Percentiles rank a stretch among this genome's conserved stretches.
Conservation (phyloP, 2,113 vertebrate species). For the Agelaius phoeniceus region DNA sequence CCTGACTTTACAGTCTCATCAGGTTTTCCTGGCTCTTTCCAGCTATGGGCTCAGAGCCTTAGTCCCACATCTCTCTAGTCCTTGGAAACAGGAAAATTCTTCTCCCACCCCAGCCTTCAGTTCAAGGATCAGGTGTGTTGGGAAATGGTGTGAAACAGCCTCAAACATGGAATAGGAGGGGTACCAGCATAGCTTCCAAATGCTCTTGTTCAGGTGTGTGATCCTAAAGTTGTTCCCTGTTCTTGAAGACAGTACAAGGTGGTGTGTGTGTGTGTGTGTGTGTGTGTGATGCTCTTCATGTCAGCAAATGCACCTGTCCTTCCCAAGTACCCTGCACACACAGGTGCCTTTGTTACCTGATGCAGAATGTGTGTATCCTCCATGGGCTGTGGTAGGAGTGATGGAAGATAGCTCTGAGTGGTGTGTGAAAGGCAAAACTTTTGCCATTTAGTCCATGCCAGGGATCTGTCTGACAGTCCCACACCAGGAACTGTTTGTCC, state of each 20-base stretch:
- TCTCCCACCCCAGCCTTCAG: neutral
- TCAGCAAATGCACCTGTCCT: neutral
- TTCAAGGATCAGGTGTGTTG: neutral
- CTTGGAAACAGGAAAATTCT: neutral
- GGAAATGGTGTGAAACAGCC: neutral
- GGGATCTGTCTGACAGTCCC: neutral
- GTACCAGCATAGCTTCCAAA: neutral
- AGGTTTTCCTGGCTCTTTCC: neutral
- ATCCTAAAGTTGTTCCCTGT: neutral
- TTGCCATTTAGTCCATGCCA: neutral
- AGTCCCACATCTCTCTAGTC: neutral
- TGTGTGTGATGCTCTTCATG: neutral
- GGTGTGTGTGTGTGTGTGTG: too few relatives aligned
- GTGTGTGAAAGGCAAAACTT: neutral
- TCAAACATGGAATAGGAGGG: neutral
- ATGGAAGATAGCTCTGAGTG: neutral
- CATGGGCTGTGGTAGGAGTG: neutral
- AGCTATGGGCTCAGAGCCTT: neutral
- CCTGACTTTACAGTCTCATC: neutral
- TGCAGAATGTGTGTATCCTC: neutral
- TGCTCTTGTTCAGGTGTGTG: neutral
- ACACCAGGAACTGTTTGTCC: neutral
- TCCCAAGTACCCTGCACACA: fast-evolving
- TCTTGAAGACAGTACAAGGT: neutral
- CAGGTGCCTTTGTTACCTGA: neutral